Evolutionary conservation across 2,113 vertebrate species (phyloP).

Genomic region (Brachypteracias leptosomus): DNA sequence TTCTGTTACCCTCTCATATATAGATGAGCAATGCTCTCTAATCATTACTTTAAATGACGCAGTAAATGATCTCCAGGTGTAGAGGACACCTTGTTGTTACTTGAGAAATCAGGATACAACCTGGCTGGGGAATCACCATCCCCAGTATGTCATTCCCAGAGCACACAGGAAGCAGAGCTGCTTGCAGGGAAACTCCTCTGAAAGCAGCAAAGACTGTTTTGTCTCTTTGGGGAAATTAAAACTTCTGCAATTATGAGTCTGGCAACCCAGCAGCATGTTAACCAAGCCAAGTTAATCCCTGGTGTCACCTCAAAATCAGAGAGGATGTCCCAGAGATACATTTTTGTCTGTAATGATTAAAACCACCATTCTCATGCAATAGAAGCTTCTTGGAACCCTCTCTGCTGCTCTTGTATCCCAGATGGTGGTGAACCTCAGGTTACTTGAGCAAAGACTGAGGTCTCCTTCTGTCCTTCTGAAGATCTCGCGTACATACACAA

Average conservation of each 20-base stretch:
- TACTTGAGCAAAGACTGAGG: neutral
- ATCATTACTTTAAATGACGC: neutral
- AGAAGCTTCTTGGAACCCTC: neutral
- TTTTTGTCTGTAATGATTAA: neutral
- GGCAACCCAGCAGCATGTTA: neutral
- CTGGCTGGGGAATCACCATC: neutral
- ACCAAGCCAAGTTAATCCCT: neutral
- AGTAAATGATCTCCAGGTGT: neutral
- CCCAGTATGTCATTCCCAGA: neutral
- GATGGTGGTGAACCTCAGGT: neutral
- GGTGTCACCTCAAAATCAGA: neutral
- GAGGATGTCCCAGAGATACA: neutral
- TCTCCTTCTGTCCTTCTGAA: neutral
- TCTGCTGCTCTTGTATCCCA: neutral
- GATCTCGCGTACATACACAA: neutral
- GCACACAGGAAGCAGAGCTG: neutral
- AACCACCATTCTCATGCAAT: neutral
- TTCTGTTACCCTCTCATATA: neutral
- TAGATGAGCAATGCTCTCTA: neutral
- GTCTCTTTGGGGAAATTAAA: conserved; percentile 17
- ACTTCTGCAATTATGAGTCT: neutral
- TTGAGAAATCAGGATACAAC: neutral
- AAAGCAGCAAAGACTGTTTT: neutral
- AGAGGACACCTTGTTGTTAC: neutral
- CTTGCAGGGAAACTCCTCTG: neutral